Percentiles rank a stretch among this genome's conserved stretches.
Conservation (phyloP, 2,888 invertebrate species). For the Plemyria rubiginata region DNA sequence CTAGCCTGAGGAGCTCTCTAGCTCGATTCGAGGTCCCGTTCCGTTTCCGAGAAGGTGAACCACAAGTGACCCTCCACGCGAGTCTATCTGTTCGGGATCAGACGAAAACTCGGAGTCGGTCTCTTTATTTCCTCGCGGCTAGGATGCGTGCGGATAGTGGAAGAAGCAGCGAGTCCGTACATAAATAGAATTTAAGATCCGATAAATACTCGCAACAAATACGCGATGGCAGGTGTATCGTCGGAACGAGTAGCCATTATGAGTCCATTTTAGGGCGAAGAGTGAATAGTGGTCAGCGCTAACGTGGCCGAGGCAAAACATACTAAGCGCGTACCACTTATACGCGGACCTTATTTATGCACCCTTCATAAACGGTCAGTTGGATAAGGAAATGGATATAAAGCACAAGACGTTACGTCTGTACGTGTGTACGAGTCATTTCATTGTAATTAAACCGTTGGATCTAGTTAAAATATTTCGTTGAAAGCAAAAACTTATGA, state of each 20-base stretch:
- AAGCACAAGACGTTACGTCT: conserved; percentile 42
- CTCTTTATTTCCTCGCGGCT: conserved; percentile 42
- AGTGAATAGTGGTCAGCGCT: conserved; percentile 69
- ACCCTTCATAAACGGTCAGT: conserved; percentile 78
- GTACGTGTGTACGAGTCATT: conserved; percentile 4
- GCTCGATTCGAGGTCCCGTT: not conserved
- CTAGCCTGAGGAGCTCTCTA: conserved; percentile 32
- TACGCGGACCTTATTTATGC: conserved; percentile 75
- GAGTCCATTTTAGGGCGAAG: conserved; percentile 80
- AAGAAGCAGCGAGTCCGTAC: conserved; percentile 41
- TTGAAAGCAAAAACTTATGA: conserved; percentile 5
- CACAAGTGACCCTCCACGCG: not conserved
- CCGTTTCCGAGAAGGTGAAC: not conserved
- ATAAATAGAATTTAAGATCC: conserved; percentile 59
- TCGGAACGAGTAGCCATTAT: conserved; percentile 79
- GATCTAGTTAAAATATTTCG: conserved; percentile 27
- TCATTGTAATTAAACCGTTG: conserved; percentile 26
- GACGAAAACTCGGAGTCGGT: not conserved
- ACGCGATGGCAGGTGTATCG: conserved; percentile 78
- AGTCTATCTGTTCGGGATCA: not conserved
- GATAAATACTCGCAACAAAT: conserved; percentile 71
- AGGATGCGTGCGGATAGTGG: conserved; percentile 33
- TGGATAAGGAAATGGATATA: conserved; percentile 66
- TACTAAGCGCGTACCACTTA: conserved; percentile 58
- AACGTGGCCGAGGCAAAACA: conserved; percentile 70